Evolutionary conservation across 2,888 invertebrate species (phyloP), one percentile per base, ranked within the genome.

Genomic region (Ellobium chinense): DNA sequence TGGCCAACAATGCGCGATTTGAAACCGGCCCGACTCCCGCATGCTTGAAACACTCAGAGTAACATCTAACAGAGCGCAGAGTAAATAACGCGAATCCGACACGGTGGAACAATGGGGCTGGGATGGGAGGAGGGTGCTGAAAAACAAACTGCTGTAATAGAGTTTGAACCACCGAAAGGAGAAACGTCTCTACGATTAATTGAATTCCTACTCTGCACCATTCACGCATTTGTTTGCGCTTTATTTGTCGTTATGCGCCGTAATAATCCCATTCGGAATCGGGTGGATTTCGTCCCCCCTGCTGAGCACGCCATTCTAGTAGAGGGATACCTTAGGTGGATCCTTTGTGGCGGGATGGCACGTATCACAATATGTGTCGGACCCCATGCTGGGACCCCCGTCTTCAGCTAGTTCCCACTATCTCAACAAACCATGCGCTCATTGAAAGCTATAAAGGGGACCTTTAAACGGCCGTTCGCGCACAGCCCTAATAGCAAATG

Each of bases 141-240:
- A 46, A 46, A 46, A 46, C 46, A 46, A 46, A 18, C 46, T 7
- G 46, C 7, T 18, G 46, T 46, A 46, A 46, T 46, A 46, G 46
- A 46, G 46, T 46, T 46, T 46, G 46, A 46, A 46, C 46, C 46
- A 18, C 46, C 7, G 46, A 18, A 46, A 46, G 46, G 18, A 46
- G 46, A 46, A 18, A 7, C 46, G 46, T 46, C 46, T 46, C 46
- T 7, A 18, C 46, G 46, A 46, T 46, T 46, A 46, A 46, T 46
- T 46, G 46, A 18, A 46, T 46, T 46, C 46, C 46, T 18, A 46
- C 46, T 46, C 18, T 60, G 21, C 62, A 62, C 62, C 29, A 27
- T 62, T 62, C 62, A 60, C n/a, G 73, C 62, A 72, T 66, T 37
- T 68, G 37, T 37, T 39, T 68, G 18, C 7, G n/a, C n/a, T 27